Conservation (phyloP, 30 jellyfish, hydroid and myxozoan genomes). For the Aurelia aurita complex sp. Pacific region DNA sequence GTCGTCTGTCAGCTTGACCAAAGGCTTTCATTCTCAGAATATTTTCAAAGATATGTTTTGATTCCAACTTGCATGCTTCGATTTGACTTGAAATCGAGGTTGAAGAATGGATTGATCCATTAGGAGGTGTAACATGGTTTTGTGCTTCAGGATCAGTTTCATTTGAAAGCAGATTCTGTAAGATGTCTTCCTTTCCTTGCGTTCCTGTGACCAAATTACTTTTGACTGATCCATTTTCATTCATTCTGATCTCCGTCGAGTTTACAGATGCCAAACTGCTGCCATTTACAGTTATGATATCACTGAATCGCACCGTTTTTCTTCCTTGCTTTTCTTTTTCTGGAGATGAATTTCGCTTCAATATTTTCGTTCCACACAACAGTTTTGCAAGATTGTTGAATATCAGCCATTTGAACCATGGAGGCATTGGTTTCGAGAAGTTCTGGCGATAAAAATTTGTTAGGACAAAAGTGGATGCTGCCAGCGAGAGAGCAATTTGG, state of each 20-base stretch:
- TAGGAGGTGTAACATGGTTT: neutral
- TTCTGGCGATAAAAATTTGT: conserved; percentile 54
- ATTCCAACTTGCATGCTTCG: neutral
- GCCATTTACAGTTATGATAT: conserved; percentile 61
- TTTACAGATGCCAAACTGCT: conserved; percentile 29
- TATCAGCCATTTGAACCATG: conserved; percentile 59
- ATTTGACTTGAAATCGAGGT: neutral
- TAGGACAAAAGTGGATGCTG: conserved; percentile 71
- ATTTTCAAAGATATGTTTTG: neutral
- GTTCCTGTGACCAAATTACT: neutral
- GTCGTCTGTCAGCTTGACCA: conserved; percentile 27
- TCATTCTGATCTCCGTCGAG: conserved; percentile 1
- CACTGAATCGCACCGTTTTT: conserved; percentile 73
- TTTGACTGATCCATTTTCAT: conserved; percentile 23
- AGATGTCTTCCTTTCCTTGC: neutral
- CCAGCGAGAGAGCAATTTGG: conserved; percentile 69
- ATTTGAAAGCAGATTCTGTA: neutral
- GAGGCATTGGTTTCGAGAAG: conserved; percentile 74
- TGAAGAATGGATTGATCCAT: neutral
- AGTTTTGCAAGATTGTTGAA: conserved; percentile 52
- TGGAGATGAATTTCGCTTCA: neutral
- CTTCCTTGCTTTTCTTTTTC: conserved; percentile 32
- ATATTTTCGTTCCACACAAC: conserved; percentile 49
- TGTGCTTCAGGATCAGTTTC: neutral
- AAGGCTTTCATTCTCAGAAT: conserved; percentile 7